These are phyloP conservation scores for Erebia palarica DNA, from an alignment of 2,888 invertebrate species.

Conservation along the genomic window DNA sequence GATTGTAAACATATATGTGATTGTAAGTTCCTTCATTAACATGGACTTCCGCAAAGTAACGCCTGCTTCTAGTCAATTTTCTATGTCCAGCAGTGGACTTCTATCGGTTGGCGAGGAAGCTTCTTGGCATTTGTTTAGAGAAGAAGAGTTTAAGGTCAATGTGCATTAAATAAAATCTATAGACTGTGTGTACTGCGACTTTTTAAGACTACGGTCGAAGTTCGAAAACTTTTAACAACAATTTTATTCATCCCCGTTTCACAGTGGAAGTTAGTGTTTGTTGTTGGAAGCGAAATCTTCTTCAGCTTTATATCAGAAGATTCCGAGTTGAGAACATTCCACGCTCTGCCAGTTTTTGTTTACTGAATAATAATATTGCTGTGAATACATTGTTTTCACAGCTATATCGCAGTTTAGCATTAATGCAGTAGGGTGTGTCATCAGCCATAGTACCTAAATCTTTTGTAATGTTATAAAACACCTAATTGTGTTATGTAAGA, in stretches of 20 bases:
- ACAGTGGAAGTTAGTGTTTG: conserved; percentile 23
- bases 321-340: conserved; percentile 18
- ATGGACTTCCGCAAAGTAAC: too few relatives aligned
- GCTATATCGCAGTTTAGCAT: not conserved
- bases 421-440: not conserved
- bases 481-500: too few relatives aligned
- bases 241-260: conserved; percentile 21
- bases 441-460: too few relatives aligned
- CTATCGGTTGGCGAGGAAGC: too few relatives aligned
- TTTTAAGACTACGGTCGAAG: not conserved
- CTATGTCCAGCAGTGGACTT: too few relatives aligned
- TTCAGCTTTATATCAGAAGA: conserved; percentile 22
- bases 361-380: not conserved
- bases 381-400: conserved; percentile 5
- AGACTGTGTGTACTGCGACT: not conserved
- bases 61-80: too few relatives aligned
- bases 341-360: conserved; percentile 20
- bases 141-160: not conserved
- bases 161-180: not conserved
- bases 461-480: too few relatives aligned
- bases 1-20: too few relatives aligned
- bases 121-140: too few relatives aligned
- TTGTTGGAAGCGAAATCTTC: conserved; percentile 21
- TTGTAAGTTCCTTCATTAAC: too few relatives aligned
- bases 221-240: conserved; percentile 11